Base-by-base conservation (phyloP, 2,797 vertebrate genomes). In the Odontamblyopus lacepedii region DNA sequence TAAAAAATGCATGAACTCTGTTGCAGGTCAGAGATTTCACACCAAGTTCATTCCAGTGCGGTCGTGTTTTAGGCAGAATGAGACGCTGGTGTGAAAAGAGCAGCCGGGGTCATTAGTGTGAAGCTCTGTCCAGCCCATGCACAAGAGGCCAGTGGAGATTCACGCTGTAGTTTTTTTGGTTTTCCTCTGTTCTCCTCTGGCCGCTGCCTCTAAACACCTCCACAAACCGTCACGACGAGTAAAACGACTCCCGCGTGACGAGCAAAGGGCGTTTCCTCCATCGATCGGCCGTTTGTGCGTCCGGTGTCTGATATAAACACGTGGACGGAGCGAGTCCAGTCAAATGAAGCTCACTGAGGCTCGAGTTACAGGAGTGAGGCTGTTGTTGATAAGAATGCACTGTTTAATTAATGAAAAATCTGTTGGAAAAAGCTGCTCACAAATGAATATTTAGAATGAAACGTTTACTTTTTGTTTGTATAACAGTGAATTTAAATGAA, bases 41-140 rank as follows among this genome's bases (percentile, higher is more conserved):
- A 93, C 91, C 90, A 90, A 84, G 83, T 83, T 79, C 76, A 71
- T 70, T 85, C 85, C 83, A 86, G 87, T 82, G 63, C 74, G 3
- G 1, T 2, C 2, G 73, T 48, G 66, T 72, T 67, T 73, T 19
- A 72, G 71, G 6, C 35, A 38, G 35, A 9, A 38, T 38, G 35
- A 9, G 35, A 38, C 35, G 35, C 1, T 38, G 35, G 86, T 79
- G 90, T 91, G 91, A 88, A 93, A 91, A 91, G 35, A 48, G 73
- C 84, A 79, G 85, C 84, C 82, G 82, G 82, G 80, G 80, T 83
- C 83, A 91, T 93, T 90, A 88, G 90, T 89, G 56, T 83, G 4
- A 90, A 86, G 79, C 80, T 79, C 71, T 78, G 79, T 83, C 29
- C 53, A 78, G 41, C 72, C 72, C 81, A 81, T 63, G 83, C 76